Conservation (phyloP, 2,113 vertebrate genomes). For the Prolemur simus region DNA sequence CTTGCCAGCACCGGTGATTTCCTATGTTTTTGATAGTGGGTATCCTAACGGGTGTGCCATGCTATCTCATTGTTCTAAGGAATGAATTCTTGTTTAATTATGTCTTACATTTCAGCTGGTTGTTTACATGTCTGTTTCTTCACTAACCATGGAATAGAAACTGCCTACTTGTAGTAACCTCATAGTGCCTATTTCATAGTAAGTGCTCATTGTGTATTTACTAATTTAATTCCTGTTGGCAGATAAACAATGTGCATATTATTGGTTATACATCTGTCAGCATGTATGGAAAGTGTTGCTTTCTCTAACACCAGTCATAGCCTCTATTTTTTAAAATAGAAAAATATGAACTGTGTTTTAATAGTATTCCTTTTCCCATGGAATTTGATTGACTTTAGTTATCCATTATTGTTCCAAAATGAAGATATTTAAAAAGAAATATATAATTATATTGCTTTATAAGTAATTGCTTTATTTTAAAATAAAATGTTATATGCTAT, state of each 20-base stretch:
- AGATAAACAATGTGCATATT: neutral
- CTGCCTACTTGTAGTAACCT: neutral
- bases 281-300: neutral
- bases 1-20: neutral
- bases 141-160: neutral
- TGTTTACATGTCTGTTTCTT: neutral
- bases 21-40: neutral
- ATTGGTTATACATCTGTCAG: neutral
- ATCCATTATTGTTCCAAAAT: slow-evolving; percentile 5
- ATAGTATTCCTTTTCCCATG: neutral
- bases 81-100: neutral
- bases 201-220: neutral
- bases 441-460: neutral
- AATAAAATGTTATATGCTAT: neutral
- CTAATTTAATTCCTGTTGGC: neutral
- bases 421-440: neutral
- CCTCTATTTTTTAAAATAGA: neutral
- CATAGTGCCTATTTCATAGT: neutral
- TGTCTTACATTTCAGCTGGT: neutral
- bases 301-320: neutral
- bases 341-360: neutral
- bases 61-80: neutral
- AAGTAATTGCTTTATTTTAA: neutral
- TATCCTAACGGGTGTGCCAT: neutral
- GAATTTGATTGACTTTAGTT: slow-evolving; percentile 4